Conservation (phyloP, 1,140 invertebrate species). For the Chrysopa pallens region DNA sequence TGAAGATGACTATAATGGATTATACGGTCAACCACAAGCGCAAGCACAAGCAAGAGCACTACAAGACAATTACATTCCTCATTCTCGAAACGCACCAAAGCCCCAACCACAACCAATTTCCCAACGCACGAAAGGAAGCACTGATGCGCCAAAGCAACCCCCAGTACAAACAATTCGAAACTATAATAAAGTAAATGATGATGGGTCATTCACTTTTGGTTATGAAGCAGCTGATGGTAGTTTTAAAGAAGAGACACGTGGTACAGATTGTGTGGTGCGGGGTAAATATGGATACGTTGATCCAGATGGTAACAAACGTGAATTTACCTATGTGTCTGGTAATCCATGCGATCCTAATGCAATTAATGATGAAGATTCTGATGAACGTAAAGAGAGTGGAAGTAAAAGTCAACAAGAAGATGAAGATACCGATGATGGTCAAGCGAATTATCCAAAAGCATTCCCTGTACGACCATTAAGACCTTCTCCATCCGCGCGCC, state of each 20-base stretch:
- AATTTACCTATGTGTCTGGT: conserved; percentile 82
- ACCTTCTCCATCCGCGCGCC: conserved; percentile 12
- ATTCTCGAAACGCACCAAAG: conserved; percentile 8
- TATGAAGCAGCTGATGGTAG: conserved; percentile 79
- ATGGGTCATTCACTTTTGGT: conserved; percentile 72
- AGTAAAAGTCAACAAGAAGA: conserved; percentile 7
- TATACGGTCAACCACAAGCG: conserved; percentile 20
- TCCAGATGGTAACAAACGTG: conserved; percentile 69
- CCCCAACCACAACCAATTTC: conserved; percentile 18
- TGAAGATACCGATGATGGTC: conserved; percentile 34
- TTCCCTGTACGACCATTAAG: conserved; percentile 26
- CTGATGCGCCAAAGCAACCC: conserved; percentile 47
- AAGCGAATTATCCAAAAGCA: conserved; percentile 43
- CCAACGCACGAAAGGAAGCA: conserved; percentile 32
- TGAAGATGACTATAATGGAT: conserved; percentile 22
- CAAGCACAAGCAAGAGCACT: conserved; percentile 8
- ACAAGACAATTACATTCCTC: conserved; percentile 15
- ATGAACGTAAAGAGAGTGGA: conserved; percentile 7
- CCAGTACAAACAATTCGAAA: conserved; percentile 63
- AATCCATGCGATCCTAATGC: conserved; percentile 73
- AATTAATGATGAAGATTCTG: conserved; percentile 32
- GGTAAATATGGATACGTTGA: conserved; percentile 82
- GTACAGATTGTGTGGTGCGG: conserved; percentile 68
- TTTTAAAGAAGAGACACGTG: conserved; percentile 74
- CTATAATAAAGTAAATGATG: conserved; percentile 67